Evolutionary conservation across 2,888 invertebrate species (phyloP).

Genomic region (Nomada flava): DNA sequence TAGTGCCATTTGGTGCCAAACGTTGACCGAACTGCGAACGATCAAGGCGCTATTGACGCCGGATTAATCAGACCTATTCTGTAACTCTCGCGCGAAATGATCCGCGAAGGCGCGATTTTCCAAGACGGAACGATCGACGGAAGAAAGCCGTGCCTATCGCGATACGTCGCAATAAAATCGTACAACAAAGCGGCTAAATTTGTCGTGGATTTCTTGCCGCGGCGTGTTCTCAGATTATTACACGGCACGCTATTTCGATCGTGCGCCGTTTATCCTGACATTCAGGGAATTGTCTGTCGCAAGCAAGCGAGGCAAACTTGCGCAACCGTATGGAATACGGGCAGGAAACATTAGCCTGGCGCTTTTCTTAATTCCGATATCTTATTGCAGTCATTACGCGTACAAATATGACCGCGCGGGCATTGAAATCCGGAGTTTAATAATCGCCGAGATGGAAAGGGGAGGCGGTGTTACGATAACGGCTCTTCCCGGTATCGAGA

Average conservation of each 20-base stretch:
- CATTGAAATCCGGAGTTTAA: not conserved
- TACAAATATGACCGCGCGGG: slow-evolving; percentile 22
- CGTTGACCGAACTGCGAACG: not conserved
- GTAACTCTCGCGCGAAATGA: not conserved
- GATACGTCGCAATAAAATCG: slow-evolving; percentile 44
- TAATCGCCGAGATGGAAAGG: not conserved
- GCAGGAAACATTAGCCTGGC: slow-evolving; percentile 48
- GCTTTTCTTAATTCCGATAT: slow-evolving; percentile 41
- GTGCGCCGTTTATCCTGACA: slow-evolving; percentile 66
- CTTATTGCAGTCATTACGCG: slow-evolving; percentile 39
- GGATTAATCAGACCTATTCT: not conserved
- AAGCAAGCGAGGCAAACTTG: slow-evolving; percentile 42
- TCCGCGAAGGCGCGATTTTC: not conserved
- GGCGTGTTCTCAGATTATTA: slow-evolving; percentile 63
- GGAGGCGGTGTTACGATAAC: slow-evolving; percentile 14
- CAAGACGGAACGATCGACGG: slow-evolving; percentile 4
- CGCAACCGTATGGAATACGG: slow-evolving; percentile 51
- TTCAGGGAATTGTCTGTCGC: slow-evolving; percentile 67
- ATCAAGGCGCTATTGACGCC: not conserved
- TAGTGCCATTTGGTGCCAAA: not conserved
- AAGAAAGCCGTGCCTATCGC: not conserved
- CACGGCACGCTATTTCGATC: slow-evolving; percentile 42
- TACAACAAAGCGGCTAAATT: slow-evolving; percentile 60
- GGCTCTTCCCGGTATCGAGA: not conserved
- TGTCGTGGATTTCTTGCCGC: slow-evolving; percentile 46